Percentiles rank a stretch among this genome's conserved stretches.
These are phyloP conservation scores for Andrena praecox DNA, from an alignment of 2,888 invertebrate genomes.

Conservation along the genomic window DNA sequence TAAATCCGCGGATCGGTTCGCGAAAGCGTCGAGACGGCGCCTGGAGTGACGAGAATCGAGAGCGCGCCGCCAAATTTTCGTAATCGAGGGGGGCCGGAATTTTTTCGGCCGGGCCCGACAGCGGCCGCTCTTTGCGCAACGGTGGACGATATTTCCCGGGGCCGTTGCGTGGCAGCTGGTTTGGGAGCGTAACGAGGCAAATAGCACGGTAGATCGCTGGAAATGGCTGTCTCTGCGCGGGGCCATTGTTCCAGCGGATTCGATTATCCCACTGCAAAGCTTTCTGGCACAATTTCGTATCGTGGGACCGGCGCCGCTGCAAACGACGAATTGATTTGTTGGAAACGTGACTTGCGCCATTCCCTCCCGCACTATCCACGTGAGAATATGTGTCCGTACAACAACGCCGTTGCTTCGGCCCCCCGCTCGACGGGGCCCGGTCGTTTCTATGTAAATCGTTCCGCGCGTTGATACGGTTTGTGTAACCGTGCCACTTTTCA, in stretches of 20 bases:
- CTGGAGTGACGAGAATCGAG: not conserved
- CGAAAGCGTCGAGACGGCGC: constrained; percentile 15
- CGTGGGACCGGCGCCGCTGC: constrained; percentile 55
- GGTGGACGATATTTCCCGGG: no score
- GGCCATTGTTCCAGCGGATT: constrained; percentile 45
- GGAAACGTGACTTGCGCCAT: constrained; percentile 61
- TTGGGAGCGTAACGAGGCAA: constrained; percentile 23
- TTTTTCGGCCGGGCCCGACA: not conserved
- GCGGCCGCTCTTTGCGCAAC: not conserved
- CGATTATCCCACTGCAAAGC: constrained; percentile 61
- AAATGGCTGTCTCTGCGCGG: constrained; percentile 29
- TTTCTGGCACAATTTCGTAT: constrained; percentile 61
- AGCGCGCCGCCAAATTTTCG: constrained; percentile 32
- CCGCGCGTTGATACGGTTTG: constrained; percentile 1
- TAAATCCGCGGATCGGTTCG: constrained; percentile 16
- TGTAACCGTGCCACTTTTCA: not conserved
- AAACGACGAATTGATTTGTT: constrained; percentile 61
- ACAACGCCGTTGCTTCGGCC: constrained; percentile 30
- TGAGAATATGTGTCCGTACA: constrained; percentile 55
- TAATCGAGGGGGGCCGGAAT: not conserved
- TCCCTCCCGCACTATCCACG: constrained; percentile 45
- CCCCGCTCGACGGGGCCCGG: not conserved
- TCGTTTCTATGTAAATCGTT: constrained; percentile 31
- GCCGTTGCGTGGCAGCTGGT: not conserved
- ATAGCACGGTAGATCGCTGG: constrained; percentile 11